phyloP scores from a whole-genome alignment of 2,888 invertebrate species.

The Melanchra persicariae region DNA sequence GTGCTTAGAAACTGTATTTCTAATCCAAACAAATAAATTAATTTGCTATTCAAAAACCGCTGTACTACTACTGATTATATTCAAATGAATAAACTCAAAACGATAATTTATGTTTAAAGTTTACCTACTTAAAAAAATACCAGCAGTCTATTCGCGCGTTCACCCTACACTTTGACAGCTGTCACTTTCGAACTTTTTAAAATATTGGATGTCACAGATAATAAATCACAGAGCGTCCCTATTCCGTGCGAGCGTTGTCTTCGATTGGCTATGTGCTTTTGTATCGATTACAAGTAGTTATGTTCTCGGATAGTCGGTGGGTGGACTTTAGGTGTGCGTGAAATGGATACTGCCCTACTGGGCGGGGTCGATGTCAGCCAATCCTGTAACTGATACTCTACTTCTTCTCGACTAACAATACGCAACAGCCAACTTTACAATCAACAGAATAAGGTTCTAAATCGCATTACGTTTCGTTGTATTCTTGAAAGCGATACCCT shows the following conservation, averaged over 20 bases:
- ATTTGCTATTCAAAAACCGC: slow-evolving; percentile 8
- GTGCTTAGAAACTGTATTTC: slow-evolving; percentile 63
- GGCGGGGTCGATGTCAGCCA: slow-evolving; percentile 87
- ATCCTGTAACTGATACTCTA: slow-evolving; percentile 90
- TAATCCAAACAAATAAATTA: slow-evolving; percentile 57
- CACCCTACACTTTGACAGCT: slow-evolving; percentile 47
- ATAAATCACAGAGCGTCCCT: slow-evolving; percentile 62
- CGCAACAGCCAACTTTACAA: slow-evolving; percentile 64
- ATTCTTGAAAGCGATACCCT: slow-evolving; percentile 87
- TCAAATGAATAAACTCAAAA: slow-evolving; percentile 25
- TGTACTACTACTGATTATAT: slow-evolving; percentile 11
- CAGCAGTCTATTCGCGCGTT: slow-evolving; percentile 20
- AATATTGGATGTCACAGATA: slow-evolving; percentile 49
- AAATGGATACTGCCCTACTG: slow-evolving; percentile 86
- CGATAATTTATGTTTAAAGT: not conserved
- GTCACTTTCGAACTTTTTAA: slow-evolving; percentile 37
- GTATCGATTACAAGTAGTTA: slow-evolving; percentile 76
- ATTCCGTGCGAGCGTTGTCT: slow-evolving; percentile 49
- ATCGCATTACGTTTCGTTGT: slow-evolving; percentile 42
- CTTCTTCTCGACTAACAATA: slow-evolving; percentile 79
- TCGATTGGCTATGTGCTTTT: slow-evolving; percentile 74
- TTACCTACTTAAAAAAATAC: not conserved
- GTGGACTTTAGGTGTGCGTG: slow-evolving; percentile 86
- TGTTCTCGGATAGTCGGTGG: slow-evolving; percentile 75
- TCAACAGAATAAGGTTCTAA: slow-evolving; percentile 56